Conservation (phyloP, 1,140 invertebrate species). For the Drosophila ironensis region DNA sequence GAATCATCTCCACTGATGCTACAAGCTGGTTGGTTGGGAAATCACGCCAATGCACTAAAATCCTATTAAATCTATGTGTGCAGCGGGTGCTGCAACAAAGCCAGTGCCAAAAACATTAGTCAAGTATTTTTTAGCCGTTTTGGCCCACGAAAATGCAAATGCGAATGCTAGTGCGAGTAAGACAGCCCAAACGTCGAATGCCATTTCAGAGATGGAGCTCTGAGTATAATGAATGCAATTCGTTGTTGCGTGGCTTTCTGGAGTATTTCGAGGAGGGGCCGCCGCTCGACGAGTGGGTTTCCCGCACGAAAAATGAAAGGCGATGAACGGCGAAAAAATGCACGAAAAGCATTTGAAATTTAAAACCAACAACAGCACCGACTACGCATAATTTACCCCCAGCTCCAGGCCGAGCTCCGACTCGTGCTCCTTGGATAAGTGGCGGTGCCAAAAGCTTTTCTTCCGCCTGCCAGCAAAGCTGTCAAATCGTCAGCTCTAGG, state of each 20-base stretch:
- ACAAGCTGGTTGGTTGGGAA: slow-evolving; percentile 36
- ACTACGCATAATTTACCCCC: slow-evolving; percentile 64
- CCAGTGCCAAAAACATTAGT: slow-evolving; percentile 57
- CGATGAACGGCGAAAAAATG: slow-evolving; percentile 1
- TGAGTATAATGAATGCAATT: slow-evolving; percentile 65
- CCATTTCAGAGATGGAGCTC: background rate
- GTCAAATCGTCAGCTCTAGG: slow-evolving; percentile 57
- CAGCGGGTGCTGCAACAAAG: slow-evolving; percentile 33
- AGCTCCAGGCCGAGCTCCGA: background rate
- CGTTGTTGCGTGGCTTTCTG: slow-evolving; percentile 53
- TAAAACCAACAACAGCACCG: slow-evolving; percentile 48
- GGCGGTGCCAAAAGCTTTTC: slow-evolving; percentile 48
- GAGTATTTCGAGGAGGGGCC: slow-evolving; percentile 27
- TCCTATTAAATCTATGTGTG: slow-evolving; percentile 60
- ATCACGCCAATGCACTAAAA: slow-evolving; percentile 70
- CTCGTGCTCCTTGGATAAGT: slow-evolving; percentile 18
- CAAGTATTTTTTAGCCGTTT: slow-evolving; percentile 62
- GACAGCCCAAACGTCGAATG: slow-evolving; percentile 30
- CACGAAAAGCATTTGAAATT: slow-evolving; percentile 57
- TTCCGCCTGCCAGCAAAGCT: slow-evolving; percentile 17
- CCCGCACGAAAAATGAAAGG: slow-evolving; percentile 23
- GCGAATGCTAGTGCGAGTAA: slow-evolving; percentile 75
- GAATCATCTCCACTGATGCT: background rate
- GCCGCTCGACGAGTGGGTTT: slow-evolving; percentile 13
- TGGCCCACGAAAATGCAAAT: slow-evolving; percentile 53